These are phyloP conservation scores for Atherinosoma microstoma DNA, from an alignment of 2,797 vertebrate species.

Conservation along the genomic window DNA sequence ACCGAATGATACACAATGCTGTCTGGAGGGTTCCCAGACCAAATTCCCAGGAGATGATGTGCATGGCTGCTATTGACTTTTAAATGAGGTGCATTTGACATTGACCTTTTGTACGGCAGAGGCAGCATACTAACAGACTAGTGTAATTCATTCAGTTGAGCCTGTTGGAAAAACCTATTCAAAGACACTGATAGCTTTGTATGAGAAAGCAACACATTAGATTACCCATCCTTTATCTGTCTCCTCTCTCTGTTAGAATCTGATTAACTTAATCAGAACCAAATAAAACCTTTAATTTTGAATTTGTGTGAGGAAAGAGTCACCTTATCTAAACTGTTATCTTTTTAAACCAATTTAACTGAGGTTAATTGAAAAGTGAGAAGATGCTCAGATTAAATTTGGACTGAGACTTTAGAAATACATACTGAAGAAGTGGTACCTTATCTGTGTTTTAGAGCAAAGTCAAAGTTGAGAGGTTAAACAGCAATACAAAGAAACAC, in stretches of 20 bases:
- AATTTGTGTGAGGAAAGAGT: conserved; percentile 31
- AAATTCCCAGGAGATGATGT: conserved; percentile 85
- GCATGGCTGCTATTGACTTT: conserved; percentile 84
- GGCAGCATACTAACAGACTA: conserved; percentile 82
- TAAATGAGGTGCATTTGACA: conserved; percentile 86
- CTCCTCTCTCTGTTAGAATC: conserved; percentile 63
- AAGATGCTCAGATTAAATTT: conserved; percentile 33
- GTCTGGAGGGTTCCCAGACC: conserved; percentile 76
- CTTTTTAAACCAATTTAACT: conserved; percentile 33
- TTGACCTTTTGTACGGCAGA: conserved; percentile 83
- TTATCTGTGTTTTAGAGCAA: not conserved
- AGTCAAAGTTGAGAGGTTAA: conserved; percentile 36
- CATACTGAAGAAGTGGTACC: not conserved
- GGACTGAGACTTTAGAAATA: conserved; percentile 31
- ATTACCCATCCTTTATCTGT: conserved; percentile 76
- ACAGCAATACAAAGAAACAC: not conserved
- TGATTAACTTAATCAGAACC: conserved; percentile 64
- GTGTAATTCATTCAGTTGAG: conserved; percentile 79
- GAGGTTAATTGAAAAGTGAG: conserved; percentile 40
- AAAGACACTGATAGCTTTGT: conserved; percentile 74
- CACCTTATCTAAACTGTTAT: conserved; percentile 40
- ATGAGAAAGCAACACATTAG: conserved; percentile 75
- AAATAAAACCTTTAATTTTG: conserved; percentile 59
- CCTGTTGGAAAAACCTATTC: conserved; percentile 73
- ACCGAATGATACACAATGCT: conserved; percentile 81